Percentiles rank a stretch among this genome's conserved stretches.
Conservation (phyloP, 2,113 vertebrate species). For the Tenrec ecaudatus region DNA sequence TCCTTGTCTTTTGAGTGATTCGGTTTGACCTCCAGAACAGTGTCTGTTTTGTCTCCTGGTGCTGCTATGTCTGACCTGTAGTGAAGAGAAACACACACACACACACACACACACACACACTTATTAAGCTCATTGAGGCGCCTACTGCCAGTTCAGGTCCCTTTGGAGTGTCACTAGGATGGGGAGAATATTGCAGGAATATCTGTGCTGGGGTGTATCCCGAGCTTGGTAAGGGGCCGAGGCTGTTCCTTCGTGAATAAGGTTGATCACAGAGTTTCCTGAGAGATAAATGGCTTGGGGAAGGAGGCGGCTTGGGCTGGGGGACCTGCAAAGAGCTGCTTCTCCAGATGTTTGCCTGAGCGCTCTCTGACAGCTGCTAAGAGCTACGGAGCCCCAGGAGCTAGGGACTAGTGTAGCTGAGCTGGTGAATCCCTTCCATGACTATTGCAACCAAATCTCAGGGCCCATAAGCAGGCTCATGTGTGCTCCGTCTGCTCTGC, state of each 20-base stretch:
- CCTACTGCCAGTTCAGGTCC: not conserved
- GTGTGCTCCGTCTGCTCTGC: not conserved
- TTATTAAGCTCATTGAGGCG: slow-evolving; percentile 30
- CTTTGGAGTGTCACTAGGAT: slow-evolving; percentile 22
- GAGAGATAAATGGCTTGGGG: not conserved
- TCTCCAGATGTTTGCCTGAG: not conserved
- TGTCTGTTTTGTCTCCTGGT: slow-evolving; percentile 59
- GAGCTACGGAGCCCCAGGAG: not conserved
- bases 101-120: not conserved
- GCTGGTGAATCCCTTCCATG: not conserved
- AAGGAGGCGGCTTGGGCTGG: not conserved
- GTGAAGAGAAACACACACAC: not conserved
- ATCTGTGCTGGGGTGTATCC: not conserved
- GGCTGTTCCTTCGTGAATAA: not conserved
- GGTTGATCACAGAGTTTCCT: not conserved
- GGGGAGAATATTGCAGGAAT: not conserved
- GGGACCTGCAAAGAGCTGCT: not conserved
- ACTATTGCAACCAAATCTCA: slow-evolving; percentile 54
- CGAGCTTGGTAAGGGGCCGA: not conserved
- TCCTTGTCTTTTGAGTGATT: slow-evolving; percentile 29
- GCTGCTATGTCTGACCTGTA: slow-evolving; percentile 59
- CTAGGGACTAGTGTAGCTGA: not conserved
- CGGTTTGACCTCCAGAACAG: not conserved
- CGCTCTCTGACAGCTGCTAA: not conserved
- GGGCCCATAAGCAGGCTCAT: not conserved